Evolutionary conservation across 2,797 vertebrate species (phyloP).

Genomic region (Coranthus polyacanthus): DNA sequence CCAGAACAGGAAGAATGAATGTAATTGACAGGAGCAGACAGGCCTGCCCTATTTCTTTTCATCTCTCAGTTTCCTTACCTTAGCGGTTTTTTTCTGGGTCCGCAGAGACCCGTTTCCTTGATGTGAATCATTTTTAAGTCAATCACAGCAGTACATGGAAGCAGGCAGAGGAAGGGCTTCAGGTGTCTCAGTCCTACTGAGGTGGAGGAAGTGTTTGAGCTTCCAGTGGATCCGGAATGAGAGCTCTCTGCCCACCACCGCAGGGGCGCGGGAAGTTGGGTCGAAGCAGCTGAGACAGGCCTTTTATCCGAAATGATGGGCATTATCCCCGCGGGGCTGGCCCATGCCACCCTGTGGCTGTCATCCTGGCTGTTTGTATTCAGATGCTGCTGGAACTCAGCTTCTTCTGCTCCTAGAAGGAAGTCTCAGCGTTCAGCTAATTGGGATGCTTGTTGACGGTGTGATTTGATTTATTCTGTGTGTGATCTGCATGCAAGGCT

Average conservation of each 20-base stretch:
- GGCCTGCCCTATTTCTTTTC: slow-evolving; percentile 44
- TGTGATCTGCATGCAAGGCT: slow-evolving; percentile 45
- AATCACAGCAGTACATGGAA: slow-evolving; percentile 48
- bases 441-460: slow-evolving; percentile 67
- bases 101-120: slow-evolving; percentile 50
- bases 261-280: slow-evolving; percentile 57
- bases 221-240: slow-evolving; percentile 41
- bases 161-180: slow-evolving; percentile 48
- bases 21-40: slow-evolving; percentile 58
- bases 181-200: slow-evolving; percentile 51
- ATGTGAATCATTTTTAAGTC: slow-evolving; percentile 60
- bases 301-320: slow-evolving; percentile 77
- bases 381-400: slow-evolving; percentile 50
- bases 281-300: slow-evolving; percentile 60
- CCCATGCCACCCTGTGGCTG: slow-evolving; percentile 54
- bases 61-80: slow-evolving; percentile 49
- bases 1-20: slow-evolving; percentile 24
- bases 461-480: slow-evolving; percentile 61
- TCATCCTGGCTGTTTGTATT: slow-evolving; percentile 63
- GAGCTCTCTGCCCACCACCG: slow-evolving; percentile 43
- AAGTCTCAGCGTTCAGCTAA: slow-evolving; percentile 58
- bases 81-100: slow-evolving; percentile 39
- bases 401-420: slow-evolving; percentile 31
- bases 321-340: slow-evolving; percentile 63
- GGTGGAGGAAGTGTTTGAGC: slow-evolving; percentile 62